Percentiles rank a stretch among this genome's conserved stretches.
Evolutionary conservation across 2,113 vertebrate species (phyloP).

Genomic region (Natator depressus): DNA sequence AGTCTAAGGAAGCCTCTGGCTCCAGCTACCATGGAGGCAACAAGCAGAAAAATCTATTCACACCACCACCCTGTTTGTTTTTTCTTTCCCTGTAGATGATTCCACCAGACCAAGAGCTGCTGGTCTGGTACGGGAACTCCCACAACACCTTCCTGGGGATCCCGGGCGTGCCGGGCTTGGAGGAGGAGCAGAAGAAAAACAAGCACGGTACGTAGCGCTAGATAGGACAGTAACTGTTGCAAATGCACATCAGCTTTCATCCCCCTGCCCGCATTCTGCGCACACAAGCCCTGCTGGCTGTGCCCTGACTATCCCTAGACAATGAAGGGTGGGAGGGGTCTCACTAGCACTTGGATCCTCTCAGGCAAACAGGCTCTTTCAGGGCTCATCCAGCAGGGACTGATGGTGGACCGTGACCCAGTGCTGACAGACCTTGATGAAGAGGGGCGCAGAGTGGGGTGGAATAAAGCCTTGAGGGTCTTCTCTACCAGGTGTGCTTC

Average conservation of each 20-base stretch:
- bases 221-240: fast-evolving
- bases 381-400: too few relatives aligned
- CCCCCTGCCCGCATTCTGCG: fast-evolving
- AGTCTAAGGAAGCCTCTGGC: fast-evolving
- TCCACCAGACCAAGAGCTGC: slow-evolving; percentile 95
- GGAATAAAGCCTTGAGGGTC: too few relatives aligned
- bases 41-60: neutral
- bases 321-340: too few relatives aligned
- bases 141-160: slow-evolving; percentile 97
- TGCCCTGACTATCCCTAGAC: neutral
- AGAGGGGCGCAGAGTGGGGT: too few relatives aligned
- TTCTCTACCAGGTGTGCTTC: neutral
- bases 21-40: fast-evolving
- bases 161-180: slow-evolving; percentile 90
- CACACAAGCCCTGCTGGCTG: neutral
- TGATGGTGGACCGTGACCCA: too few relatives aligned
- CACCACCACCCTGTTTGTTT: fast-evolving
- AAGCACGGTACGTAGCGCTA: slow-evolving; percentile 83
- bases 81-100: slow-evolving; percentile 84
- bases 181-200: slow-evolving; percentile 95
- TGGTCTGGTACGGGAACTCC: slow-evolving; percentile 97
- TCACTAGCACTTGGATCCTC: neutral
- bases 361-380: too few relatives aligned
- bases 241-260: neutral
- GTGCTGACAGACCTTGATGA: neutral